Evolutionary conservation across 2,888 invertebrate species (phyloP), one percentile per base, ranked within the genome.

Genomic region (Apotomis betuletana): DNA sequence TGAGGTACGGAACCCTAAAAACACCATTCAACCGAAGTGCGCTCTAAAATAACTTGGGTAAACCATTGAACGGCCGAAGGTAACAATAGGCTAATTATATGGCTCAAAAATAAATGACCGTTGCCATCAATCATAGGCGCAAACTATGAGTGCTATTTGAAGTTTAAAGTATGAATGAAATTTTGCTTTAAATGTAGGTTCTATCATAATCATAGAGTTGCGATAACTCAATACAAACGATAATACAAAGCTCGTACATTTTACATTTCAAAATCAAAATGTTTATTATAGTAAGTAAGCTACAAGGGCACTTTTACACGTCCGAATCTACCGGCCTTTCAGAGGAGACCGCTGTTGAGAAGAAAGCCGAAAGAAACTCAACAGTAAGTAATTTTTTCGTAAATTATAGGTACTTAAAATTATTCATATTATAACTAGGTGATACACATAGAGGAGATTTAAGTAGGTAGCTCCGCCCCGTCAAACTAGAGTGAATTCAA

Each of bases 61-160:
- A 86, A 83, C 80, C 79, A 86, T 85, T 80, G 82, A 79, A 81
- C 80, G 76, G 74, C 77, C 83, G 82, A 75, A 76, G 77, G 77
- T 77, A 88, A 92, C 92, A 92, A 92, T 91, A 86, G 85, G 74
- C 80, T 88, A 90, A 91, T 91, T 91, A 89, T 81, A 84, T 77
- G 81, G 77, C 81, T 80, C 81, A 81, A 83, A 83, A 85, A 83
- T 85, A 86, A 85, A 87, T 88, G 82, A 86, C 83, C 73, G 73
- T 74, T 75, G 79, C 82, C 85, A 89, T 90, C 85, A 89, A 90
- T 90, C 90, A 89, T 75, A 13, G 54, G 70, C 69, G 74, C 61
- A 51, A 63, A 71, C 46, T 54, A 59, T 27, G 41, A 52, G 59
- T 52, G 57, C 38, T 63, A 41, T 59, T 63, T 59, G 63, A 63